phyloP scores from a whole-genome alignment of 2,888 invertebrate species.

The Lamellibrachia columna region DNA sequence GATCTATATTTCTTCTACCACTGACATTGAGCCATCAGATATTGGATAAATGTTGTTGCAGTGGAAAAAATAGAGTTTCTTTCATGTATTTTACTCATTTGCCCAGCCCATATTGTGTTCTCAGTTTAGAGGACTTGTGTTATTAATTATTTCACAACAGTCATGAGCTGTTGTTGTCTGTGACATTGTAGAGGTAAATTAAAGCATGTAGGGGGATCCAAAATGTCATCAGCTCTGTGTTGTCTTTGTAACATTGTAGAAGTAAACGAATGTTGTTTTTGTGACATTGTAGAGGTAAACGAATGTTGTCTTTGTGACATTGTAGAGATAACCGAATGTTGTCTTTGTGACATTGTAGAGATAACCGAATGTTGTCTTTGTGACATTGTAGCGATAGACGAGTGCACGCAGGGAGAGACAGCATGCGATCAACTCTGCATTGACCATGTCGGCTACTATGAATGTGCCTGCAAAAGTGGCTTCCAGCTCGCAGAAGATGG shows the following conservation, averaged over 20 bases:
- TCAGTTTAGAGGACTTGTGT: no score
- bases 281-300: neutral
- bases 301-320: neutral
- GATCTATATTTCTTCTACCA: no score
- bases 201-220: neutral
- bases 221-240: neutral
- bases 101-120: no score
- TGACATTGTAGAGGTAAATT: slow-evolving; percentile 8
- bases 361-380: neutral
- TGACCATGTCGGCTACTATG: slow-evolving; percentile 14
- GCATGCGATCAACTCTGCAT: slow-evolving; percentile 25
- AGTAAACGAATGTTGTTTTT: neutral
- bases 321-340: neutral
- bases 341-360: no score
- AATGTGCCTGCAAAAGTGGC: slow-evolving; percentile 8
- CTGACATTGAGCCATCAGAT: no score
- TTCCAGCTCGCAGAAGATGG: slow-evolving; percentile 17
- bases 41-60: no score
- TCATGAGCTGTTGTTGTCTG: neutral
- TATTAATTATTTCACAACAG: no score
- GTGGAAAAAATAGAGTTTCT: no score
- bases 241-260: neutral
- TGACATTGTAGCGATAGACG: neutral
- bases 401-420: neutral
- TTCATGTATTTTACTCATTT: no score